Evolutionary conservation across 2,888 invertebrate species (phyloP).

Genomic region (Erebia palarica): DNA sequence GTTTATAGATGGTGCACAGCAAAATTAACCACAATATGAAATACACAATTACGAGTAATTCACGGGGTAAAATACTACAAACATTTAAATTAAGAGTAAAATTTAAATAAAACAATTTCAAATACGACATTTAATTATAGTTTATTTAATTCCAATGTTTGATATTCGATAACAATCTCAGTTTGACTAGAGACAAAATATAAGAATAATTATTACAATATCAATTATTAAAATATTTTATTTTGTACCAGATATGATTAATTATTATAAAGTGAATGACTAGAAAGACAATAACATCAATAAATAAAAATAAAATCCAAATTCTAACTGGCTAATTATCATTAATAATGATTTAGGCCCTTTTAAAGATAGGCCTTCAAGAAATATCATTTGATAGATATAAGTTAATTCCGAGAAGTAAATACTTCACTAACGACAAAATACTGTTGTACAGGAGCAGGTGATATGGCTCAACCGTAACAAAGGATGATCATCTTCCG

Average conservation of each 20-base stretch:
- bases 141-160: neutral
- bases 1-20: too few species aligned
- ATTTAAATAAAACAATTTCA: neutral
- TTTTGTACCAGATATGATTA: slow-evolving; percentile 3
- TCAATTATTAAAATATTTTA: neutral
- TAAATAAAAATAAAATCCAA: neutral
- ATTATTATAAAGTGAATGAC: slow-evolving; percentile 2
- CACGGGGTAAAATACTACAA: too few species aligned
- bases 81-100: neutral
- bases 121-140: slow-evolving; percentile 3
- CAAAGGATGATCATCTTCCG: too few species aligned
- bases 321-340: slow-evolving; percentile 10
- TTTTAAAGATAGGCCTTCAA: slow-evolving; percentile 6
- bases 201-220: neutral
- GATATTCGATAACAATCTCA: slow-evolving; percentile 5
- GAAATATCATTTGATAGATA: neutral
- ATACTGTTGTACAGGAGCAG: too few species aligned
- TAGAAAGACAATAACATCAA: slow-evolving; percentile 4
- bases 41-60: too few species aligned
- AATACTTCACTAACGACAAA: too few species aligned
- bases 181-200: slow-evolving; percentile 14
- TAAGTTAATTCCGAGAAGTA: neutral
- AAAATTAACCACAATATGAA: too few species aligned
- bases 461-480: too few species aligned
- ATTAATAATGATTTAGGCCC: slow-evolving; percentile 21